These are phyloP conservation scores for Sclerodermus sp. DNA, from an alignment of 2,888 invertebrate species.

Conservation along the genomic window DNA sequence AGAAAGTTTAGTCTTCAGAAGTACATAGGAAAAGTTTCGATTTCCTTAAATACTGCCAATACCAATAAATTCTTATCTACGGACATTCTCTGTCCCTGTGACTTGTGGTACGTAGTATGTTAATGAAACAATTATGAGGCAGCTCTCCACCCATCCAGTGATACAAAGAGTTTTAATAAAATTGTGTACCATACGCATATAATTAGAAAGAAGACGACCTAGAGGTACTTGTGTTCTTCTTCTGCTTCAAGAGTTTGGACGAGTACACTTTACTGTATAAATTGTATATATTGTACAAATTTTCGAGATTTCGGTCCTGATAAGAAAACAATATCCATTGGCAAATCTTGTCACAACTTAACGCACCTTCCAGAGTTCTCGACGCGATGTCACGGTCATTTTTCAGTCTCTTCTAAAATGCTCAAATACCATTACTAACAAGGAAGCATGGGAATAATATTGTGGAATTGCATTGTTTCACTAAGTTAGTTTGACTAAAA, in stretches of 20 bases:
- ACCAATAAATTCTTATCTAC: too few species aligned
- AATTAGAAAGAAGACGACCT: too few species aligned
- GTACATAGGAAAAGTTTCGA: too few species aligned
- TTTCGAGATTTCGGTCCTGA: neutral
- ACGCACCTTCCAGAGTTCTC: constrained; percentile 60
- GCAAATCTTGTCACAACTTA: constrained; percentile 58
- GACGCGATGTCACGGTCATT: constrained; percentile 30
- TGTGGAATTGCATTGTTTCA: constrained; percentile 12
- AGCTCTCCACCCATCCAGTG: too few species aligned
- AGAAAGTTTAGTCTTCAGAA: constrained; percentile 15
- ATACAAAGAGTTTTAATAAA: constrained; percentile 1
- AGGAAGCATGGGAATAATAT: too few species aligned
- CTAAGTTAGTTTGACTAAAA: neutral
- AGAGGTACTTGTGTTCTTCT: too few species aligned
- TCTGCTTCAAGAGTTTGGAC: too few species aligned
- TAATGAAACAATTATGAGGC: too few species aligned
- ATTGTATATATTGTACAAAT: neutral
- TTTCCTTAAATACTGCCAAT: too few species aligned
- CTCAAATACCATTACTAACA: constrained; percentile 16
- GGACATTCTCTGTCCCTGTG: too few species aligned
- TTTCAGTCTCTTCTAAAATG: constrained; percentile 12
- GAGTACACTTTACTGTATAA: too few species aligned
- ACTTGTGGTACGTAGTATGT: too few species aligned
- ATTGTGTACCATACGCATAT: constrained; percentile 1
- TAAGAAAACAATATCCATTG: constrained; percentile 42